Evolutionary conservation across 2,797 vertebrate genomes (phyloP).

Genomic region (Acanthis flammea): DNA sequence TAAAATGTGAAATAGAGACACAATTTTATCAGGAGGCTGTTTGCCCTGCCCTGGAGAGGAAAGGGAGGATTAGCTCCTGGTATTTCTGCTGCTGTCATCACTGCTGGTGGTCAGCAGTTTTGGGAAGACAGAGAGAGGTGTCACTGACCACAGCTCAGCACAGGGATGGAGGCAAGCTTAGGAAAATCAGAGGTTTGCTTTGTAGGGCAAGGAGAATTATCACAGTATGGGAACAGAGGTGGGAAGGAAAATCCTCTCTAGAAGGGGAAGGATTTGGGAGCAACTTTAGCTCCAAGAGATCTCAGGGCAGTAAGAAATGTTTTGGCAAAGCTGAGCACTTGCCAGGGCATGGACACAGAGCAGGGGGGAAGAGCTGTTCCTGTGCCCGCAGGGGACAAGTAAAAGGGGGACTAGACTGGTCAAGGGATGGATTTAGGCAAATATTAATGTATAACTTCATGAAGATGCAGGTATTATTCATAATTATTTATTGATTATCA

Average conservation of each 20-base stretch:
- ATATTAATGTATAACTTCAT: not conserved
- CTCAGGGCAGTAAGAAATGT: not conserved
- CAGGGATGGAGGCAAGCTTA: not conserved
- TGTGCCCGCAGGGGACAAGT: not conserved
- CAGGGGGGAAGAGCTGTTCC: not conserved
- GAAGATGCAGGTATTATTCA: not conserved
- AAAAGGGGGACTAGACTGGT: not conserved
- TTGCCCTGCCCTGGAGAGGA: not conserved
- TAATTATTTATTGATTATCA: not conserved
- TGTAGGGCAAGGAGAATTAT: not conserved
- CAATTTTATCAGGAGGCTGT: not conserved
- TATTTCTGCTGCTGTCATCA: not conserved
- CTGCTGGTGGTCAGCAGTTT: rapidly evolving
- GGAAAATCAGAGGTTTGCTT: not conserved
- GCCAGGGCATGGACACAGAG: not conserved
- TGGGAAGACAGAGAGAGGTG: not conserved
- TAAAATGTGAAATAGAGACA: not conserved
- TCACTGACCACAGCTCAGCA: not conserved
- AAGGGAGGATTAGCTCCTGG: not conserved
- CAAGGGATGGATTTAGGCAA: not conserved
- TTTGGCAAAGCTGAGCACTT: rapidly evolving
- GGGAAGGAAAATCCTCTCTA: not conserved
- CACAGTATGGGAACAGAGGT: not conserved
- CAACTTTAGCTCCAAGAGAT: not conserved
- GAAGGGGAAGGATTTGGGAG: not conserved